Conservation (phyloP, 2,113 vertebrate genomes). For the Callocephalon fimbriatum region DNA sequence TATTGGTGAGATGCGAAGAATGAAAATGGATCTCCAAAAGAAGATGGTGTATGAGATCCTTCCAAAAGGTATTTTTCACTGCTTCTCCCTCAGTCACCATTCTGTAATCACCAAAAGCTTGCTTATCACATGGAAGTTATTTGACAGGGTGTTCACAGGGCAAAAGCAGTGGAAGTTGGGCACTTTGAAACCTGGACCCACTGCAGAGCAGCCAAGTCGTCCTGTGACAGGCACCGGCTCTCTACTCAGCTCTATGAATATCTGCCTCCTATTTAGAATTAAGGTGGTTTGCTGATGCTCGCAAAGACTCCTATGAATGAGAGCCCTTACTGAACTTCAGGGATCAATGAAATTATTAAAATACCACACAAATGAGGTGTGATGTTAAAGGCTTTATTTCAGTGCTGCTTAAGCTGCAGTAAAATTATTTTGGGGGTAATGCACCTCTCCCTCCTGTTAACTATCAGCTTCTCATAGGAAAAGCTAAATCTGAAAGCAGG, state of each 20-base stretch:
- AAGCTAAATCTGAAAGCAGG: background rate
- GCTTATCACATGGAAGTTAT: background rate
- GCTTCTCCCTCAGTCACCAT: background rate
- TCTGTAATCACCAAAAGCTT: background rate
- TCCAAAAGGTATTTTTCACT: background rate
- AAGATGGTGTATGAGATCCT: background rate
- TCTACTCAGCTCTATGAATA: background rate
- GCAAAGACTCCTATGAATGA: background rate
- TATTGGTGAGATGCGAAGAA: background rate
- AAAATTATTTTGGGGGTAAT: background rate
- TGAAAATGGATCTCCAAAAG: background rate
- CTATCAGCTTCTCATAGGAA: background rate
- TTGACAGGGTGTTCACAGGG: background rate
- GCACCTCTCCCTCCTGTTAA: background rate
- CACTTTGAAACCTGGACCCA: background rate
- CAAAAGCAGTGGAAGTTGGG: background rate
- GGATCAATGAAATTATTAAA: background rate
- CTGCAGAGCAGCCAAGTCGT: accelerated
- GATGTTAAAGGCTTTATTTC: background rate
- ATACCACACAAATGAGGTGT: background rate
- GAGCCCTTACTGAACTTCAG: background rate
- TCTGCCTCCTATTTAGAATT: background rate
- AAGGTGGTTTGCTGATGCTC: background rate
- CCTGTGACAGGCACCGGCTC: accelerated
- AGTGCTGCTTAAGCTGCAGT: background rate